Evolutionary conservation across 1,140 invertebrate genomes (phyloP).

Genomic region (Hestina assimilis): DNA sequence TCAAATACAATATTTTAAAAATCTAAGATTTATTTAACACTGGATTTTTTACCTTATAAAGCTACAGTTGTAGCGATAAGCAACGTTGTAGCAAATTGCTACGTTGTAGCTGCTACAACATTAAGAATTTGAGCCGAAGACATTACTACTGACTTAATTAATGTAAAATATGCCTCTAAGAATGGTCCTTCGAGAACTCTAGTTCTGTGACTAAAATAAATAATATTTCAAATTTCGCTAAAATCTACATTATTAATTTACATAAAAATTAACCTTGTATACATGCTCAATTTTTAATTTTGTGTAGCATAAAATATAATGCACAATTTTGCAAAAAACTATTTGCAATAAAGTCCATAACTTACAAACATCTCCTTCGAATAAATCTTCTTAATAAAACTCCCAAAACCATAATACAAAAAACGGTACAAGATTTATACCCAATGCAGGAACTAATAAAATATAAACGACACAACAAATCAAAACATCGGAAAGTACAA

Average conservation of each 20-base stretch:
- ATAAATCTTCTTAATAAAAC: neutral
- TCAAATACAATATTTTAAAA: too few species aligned
- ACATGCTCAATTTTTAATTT: neutral
- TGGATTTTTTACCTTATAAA: too few species aligned
- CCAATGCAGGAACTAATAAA: neutral
- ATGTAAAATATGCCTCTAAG: too few species aligned
- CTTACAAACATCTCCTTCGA: neutral
- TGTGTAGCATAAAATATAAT: too few species aligned
- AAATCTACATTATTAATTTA: neutral
- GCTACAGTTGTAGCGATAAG: too few species aligned
- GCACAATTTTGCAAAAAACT: too few species aligned
- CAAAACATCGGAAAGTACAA: conserved; percentile 1
- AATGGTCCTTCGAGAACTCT: too few species aligned
- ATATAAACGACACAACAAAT: conserved; percentile 5
- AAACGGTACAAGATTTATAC: neutral
- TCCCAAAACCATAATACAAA: neutral
- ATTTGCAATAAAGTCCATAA: too few species aligned
- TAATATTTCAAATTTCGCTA: neutral
- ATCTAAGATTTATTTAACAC: too few species aligned
- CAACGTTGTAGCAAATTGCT: neutral
- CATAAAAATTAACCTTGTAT: neutral
- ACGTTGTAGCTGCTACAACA: conserved; percentile 4
- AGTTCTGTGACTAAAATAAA: neutral
- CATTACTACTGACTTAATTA: too few species aligned
- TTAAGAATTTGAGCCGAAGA: too few species aligned